These are phyloP conservation scores for Crypturellus tataupa DNA, from an alignment of 2,797 vertebrate genomes.

Conservation along the genomic window DNA sequence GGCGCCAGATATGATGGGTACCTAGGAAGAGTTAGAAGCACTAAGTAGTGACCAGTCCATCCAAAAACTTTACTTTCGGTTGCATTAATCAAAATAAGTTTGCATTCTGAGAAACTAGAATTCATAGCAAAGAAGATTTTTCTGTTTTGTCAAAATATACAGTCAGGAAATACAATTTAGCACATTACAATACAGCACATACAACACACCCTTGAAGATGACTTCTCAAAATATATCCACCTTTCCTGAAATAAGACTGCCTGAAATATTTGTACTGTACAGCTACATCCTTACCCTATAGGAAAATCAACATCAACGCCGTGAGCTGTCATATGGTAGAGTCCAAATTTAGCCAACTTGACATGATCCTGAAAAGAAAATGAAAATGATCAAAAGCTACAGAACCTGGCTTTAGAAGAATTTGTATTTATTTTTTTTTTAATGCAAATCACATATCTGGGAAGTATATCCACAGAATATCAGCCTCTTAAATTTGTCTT, in stretches of 20 bases:
- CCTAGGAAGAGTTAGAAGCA: slow-evolving; percentile 77
- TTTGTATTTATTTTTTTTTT: not conserved
- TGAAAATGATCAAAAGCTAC: not conserved
- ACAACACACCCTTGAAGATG: not conserved
- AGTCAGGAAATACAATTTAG: not conserved
- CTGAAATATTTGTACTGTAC: not conserved
- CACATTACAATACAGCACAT: no score
- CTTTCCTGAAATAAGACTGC: not conserved
- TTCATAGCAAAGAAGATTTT: not conserved
- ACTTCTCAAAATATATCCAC: not conserved
- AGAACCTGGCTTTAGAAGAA: not conserved
- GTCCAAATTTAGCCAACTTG: slow-evolving; percentile 96
- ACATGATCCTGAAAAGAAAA: slow-evolving; percentile 87
- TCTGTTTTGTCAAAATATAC: not conserved
- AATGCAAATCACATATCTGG: not conserved
- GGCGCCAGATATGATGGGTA: slow-evolving; percentile 96
- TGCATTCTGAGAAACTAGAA: not conserved
- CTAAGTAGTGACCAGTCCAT: not conserved
- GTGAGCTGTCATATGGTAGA: slow-evolving; percentile 97
- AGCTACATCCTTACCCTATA: slow-evolving; percentile 87
- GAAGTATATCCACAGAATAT: not conserved
- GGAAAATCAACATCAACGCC: slow-evolving; percentile 98
- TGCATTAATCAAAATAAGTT: not conserved
- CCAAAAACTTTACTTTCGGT: not conserved
- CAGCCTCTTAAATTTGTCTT: not conserved